Evolutionary conservation across 2,797 vertebrate species (phyloP), one percentile per base, ranked within the genome.

Genomic region (Enteromius paludinosus): DNA sequence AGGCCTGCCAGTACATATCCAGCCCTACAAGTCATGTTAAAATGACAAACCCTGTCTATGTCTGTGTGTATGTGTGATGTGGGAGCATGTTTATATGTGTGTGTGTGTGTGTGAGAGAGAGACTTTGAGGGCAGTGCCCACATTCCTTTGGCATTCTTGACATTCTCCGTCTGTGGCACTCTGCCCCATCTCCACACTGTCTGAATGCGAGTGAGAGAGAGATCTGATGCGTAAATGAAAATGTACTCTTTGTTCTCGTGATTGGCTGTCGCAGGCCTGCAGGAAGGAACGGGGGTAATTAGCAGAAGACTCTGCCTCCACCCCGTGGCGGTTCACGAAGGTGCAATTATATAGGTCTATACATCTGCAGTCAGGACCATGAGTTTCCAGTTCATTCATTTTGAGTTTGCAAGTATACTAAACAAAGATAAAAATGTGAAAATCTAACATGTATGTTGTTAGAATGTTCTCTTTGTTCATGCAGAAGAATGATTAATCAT

Each of bases 141-240:
- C 81, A 87, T 87, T 86, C 87, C 70, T 76, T 71, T 85, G 54
- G 49, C 86, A 87, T 87, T 81, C 65, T 62, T 87, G 45, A 79
- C 78, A 72, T 89, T 86, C 83, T 71, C 75, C 18, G 81, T 79
- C 87, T 85, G 86, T 87, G 74, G 86, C 73, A 79, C 77, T 54
- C 78, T 84, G 80, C 83, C 64, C 81, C 75, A 85, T 87, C 81
- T 70, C 84, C 66, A 47, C 61, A 78, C 59, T 43, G 20, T 41
- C 23, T 83, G 66, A 66, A n/a, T 52, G 41, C 35, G 54, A 41
- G 65, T 52, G 72, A 5, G 72, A 52, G 66, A 64, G 56, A 71
- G 59, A 52, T 52, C 15, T 33, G 41, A 35, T 23, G 30, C 10
- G 38, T 66, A 66, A 80, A 74, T 62, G 66, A 66, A 65, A 61